Conservation (phyloP, 2,888 invertebrate genomes). For the Conops quadrifasciatus region DNA sequence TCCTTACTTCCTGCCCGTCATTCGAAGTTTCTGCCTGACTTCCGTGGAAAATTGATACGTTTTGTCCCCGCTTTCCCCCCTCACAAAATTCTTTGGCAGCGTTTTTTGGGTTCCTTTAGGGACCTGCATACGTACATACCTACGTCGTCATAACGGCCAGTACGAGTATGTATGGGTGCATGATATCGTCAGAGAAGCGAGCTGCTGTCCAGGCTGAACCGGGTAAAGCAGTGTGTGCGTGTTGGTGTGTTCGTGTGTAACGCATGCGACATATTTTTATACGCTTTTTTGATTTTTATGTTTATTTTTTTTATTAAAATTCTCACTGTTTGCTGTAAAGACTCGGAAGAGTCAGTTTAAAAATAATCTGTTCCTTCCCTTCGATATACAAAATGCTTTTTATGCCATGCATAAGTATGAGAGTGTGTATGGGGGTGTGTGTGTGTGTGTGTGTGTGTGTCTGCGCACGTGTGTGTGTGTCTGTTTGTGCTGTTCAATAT, state of each 20-base stretch:
- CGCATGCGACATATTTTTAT: conserved; percentile 9
- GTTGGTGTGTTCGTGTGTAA: conserved; percentile 28
- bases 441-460: conserved; percentile 8
- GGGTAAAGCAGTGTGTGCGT: conserved; percentile 36
- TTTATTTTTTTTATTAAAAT: conserved; percentile 18
- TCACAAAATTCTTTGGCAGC: no score
- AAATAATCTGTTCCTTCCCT: conserved; percentile 23
- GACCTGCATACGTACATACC: conserved; percentile 49
- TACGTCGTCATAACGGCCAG: conserved; percentile 55
- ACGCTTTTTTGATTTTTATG: neutral
- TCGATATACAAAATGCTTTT: no score
- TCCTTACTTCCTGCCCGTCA: conserved; percentile 35
- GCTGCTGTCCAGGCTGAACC: conserved; percentile 35
- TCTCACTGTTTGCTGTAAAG: conserved; percentile 2
- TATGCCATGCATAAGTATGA: no score
- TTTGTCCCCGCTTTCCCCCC: no score
- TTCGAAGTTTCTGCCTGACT: conserved; percentile 38
- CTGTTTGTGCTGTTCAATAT: no score
- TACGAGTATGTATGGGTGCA: conserved; percentile 23
- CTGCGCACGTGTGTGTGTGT: conserved; percentile 6
- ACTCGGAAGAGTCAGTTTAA: conserved; percentile 22
- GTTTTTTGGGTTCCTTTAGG: no score
- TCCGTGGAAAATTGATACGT: conserved; percentile 56
- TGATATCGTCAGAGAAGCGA: conserved; percentile 33
- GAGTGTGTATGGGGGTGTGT: neutral